A percentile compares a stretch with the other conserved stretches of the same genome.
phyloP scores from a whole-genome alignment of 2,113 vertebrate genomes.

The Genyomyrus donnyi region DNA sequence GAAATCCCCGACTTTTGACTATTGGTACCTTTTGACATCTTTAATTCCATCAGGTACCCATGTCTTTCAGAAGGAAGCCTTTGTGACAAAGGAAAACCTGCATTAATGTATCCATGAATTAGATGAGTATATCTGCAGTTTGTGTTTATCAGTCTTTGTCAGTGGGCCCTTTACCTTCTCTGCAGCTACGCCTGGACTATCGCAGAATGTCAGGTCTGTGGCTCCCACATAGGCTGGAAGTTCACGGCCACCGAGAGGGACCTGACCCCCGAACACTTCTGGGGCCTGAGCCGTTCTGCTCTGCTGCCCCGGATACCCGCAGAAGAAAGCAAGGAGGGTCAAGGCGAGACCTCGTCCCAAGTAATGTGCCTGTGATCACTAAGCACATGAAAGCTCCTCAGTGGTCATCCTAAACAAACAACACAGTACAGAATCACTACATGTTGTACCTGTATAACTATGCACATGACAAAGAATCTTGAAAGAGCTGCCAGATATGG shows the following conservation, averaged over 20 bases:
- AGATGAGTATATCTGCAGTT: background rate
- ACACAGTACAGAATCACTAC: background rate
- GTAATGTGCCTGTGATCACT: constrained; percentile 75
- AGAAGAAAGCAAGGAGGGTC: constrained; percentile 55
- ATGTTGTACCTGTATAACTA: no score
- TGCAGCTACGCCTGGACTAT: constrained; percentile 91
- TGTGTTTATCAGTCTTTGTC: background rate
- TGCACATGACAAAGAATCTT: no score
- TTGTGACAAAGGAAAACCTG: background rate
- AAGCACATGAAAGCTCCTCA: background rate
- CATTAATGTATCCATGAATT: background rate
- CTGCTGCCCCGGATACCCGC: constrained; percentile 86
- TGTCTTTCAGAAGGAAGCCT: background rate
- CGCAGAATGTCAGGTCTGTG: constrained; percentile 80
- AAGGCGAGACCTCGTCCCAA: constrained; percentile 57
- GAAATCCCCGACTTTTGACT: background rate
- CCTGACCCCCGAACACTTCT: constrained; percentile 81
- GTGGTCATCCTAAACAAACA: background rate
- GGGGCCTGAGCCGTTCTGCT: constrained; percentile 90
- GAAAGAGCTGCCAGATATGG: background rate
- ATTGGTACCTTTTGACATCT: background rate
- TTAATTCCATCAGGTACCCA: background rate
- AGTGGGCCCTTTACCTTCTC: background rate
- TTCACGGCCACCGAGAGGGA: constrained; percentile 90
- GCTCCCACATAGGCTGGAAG: constrained; percentile 92